These are phyloP conservation scores for Drosophila ezoana DNA, from an alignment of 2,888 invertebrate genomes.

Conservation along the genomic window DNA sequence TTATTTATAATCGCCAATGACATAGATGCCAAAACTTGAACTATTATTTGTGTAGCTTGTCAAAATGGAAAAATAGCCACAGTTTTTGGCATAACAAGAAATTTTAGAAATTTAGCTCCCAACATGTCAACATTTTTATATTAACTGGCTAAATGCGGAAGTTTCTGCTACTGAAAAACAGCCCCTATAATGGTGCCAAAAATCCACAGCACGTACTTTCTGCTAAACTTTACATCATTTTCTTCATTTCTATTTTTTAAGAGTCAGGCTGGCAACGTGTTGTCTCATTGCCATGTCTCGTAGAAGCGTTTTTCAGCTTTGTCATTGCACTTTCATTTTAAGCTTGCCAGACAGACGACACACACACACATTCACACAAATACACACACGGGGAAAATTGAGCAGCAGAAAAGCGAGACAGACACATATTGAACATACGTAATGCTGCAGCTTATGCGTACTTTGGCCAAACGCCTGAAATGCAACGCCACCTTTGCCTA, in stretches of 20 bases:
- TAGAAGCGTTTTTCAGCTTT: constrained; percentile 68
- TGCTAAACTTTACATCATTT: constrained; percentile 52
- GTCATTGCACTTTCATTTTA: constrained; percentile 80
- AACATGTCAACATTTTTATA: background rate
- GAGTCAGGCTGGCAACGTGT: constrained; percentile 21
- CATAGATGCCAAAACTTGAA: too few relatives aligned
- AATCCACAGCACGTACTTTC: constrained; percentile 63
- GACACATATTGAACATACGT: constrained; percentile 58
- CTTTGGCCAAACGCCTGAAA: constrained; percentile 64
- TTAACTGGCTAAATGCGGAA: background rate
- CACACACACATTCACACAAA: constrained; percentile 9
- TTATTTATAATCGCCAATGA: background rate
- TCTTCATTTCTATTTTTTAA: constrained; percentile 14
- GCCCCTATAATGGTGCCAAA: constrained; percentile 20
- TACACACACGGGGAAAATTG: constrained; percentile 7
- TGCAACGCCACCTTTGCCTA: constrained; percentile 46
- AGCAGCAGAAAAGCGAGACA: constrained; percentile 9
- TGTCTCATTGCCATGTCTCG: constrained; percentile 48
- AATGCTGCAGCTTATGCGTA: constrained; percentile 74
- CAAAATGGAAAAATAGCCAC: background rate
- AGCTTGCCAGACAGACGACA: constrained; percentile 37
- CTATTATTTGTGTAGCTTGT: background rate
- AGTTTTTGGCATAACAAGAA: background rate
- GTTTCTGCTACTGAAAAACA: background rate
- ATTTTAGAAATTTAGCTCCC: too few relatives aligned